Percentiles rank a stretch among this genome's conserved stretches.
Evolutionary conservation across 2,797 vertebrate species (phyloP).

Genomic region (Oreonectes daqikongensis): DNA sequence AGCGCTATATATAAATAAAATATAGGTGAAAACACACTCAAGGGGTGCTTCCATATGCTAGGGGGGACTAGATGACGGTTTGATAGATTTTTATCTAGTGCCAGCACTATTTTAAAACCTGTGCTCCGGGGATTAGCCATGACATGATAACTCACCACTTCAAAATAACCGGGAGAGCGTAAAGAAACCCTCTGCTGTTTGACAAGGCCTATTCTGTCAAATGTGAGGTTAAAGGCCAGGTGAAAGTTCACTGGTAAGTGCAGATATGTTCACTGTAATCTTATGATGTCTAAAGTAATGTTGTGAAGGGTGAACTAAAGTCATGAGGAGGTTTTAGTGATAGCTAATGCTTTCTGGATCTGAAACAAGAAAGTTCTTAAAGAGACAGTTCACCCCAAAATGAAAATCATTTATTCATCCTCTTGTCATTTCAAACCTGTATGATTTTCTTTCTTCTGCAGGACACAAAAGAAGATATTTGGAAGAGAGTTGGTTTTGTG

Average conservation of each 20-base stretch:
- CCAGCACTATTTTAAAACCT: constrained; percentile 39
- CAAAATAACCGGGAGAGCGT: constrained; percentile 14
- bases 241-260: constrained; percentile 21
- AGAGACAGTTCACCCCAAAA: too few species aligned
- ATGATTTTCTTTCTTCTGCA: too few species aligned
- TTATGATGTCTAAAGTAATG: neutral
- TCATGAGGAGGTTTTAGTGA: neutral
- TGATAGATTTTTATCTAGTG: constrained; percentile 25
- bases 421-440: too few species aligned
- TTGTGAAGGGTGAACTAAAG: constrained; percentile 6
- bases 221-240: constrained; percentile 30
- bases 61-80: constrained; percentile 6
- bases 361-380: neutral
- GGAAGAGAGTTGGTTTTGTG: too few species aligned
- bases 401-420: too few species aligned
- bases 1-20: constrained; percentile 32
- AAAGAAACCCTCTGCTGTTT: constrained; percentile 16
- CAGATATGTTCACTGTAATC: constrained; percentile 16
- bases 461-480: too few species aligned
- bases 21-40: constrained; percentile 31
- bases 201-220: neutral
- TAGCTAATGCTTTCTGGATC: constrained; percentile 6
- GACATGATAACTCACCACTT: constrained; percentile 42
- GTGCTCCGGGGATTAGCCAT: constrained; percentile 32
- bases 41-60: constrained; percentile 7